Percentiles rank a stretch among this genome's conserved stretches.
Conservation (phyloP, 2,797 vertebrate genomes). For the Cyclura pinguis region DNA sequence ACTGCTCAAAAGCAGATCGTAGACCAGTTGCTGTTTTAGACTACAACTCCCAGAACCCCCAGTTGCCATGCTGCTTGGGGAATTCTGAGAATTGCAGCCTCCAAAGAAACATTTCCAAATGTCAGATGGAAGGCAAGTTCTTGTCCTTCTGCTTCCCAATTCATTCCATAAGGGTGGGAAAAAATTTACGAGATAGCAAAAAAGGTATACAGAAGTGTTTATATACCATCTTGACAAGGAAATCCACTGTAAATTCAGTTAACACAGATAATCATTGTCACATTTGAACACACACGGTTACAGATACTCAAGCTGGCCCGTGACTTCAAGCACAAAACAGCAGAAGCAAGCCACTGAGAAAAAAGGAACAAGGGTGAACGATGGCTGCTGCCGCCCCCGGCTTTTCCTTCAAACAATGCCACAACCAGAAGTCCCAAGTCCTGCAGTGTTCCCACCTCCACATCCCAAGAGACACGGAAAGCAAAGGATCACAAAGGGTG, state of each 20-base stretch:
- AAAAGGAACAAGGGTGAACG: rapidly evolving
- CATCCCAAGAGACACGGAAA: neutral
- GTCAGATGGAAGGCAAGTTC: neutral
- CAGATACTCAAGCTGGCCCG: slow-evolving; percentile 22
- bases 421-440: neutral
- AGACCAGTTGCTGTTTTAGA: too few relatives aligned
- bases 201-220: slow-evolving; percentile 14
- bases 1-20: too few relatives aligned
- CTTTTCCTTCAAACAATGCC: neutral
- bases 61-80: too few relatives aligned
- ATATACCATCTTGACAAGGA: neutral
- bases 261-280: neutral
- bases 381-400: too few relatives aligned
- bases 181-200: neutral
- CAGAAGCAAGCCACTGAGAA: neutral
- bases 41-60: too few relatives aligned
- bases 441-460: too few relatives aligned
- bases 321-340: neutral
- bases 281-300: slow-evolving; percentile 5
- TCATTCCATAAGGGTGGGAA: neutral
- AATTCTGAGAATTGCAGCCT: too few relatives aligned
- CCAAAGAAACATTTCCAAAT: too few relatives aligned
- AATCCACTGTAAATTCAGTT: slow-evolving; percentile 4
- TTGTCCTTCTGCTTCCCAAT: neutral
- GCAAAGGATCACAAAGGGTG: neutral